Evolutionary conservation across 35 echinoderm and acorn worm genomes (phyloP).

Genomic region (Patiria miniata): DNA sequence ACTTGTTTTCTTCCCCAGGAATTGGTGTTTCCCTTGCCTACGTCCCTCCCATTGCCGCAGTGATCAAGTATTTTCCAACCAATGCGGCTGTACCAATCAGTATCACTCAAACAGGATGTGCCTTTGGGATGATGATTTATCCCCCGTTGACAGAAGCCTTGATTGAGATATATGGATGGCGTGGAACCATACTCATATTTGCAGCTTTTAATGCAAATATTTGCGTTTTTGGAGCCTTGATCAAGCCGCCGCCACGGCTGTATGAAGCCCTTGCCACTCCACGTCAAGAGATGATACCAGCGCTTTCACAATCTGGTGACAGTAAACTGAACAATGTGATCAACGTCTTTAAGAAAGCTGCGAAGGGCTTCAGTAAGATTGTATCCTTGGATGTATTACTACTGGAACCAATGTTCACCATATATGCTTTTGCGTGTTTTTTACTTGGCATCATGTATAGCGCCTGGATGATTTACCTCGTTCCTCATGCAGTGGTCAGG

Average conservation of each 20-base stretch:
- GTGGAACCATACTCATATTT: slow-evolving; percentile 11
- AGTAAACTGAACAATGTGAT: background rate
- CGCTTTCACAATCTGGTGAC: background rate
- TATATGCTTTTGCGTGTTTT: background rate
- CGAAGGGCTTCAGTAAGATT: background rate
- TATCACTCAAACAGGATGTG: background rate
- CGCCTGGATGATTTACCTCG: slow-evolving; percentile 1
- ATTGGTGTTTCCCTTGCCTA: background rate
- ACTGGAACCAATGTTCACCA: background rate
- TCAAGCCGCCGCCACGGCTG: background rate
- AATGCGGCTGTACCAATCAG: background rate
- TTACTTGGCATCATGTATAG: background rate
- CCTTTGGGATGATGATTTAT: background rate
- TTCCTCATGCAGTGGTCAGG: background rate
- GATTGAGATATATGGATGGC: background rate
- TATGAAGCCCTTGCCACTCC: background rate
- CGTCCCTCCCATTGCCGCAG: background rate
- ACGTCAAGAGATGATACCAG: background rate
- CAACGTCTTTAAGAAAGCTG: background rate
- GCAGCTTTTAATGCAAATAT: background rate
- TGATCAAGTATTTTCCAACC: background rate
- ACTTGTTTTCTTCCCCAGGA: no score
- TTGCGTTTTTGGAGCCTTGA: background rate
- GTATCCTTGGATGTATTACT: background rate
- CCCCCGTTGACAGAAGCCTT: background rate